phyloP scores from a whole-genome alignment of 2,888 invertebrate genomes.

The Macaria liturata region DNA sequence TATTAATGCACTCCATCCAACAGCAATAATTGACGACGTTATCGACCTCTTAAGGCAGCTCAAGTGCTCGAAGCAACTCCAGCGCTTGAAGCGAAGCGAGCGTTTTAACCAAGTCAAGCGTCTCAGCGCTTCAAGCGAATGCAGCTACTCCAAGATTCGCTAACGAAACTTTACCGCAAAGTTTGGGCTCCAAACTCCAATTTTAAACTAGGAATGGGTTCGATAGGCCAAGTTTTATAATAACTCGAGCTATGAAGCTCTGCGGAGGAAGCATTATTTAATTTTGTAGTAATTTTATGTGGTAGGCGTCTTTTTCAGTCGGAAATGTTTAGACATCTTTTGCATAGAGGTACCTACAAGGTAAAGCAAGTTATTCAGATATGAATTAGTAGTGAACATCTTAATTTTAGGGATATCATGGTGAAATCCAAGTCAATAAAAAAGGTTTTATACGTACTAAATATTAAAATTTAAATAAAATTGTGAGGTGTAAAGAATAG shows the following conservation, averaged over 20 bases:
- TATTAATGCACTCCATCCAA: slow-evolving; percentile 27
- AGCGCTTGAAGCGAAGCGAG: slow-evolving; percentile 29
- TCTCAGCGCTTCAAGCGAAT: slow-evolving; percentile 5
- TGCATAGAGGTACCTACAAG: too few relatives aligned
- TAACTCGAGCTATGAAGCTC: slow-evolving; percentile 46
- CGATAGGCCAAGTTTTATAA: slow-evolving; percentile 60
- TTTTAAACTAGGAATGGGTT: slow-evolving; percentile 68
- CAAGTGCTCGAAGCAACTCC: slow-evolving; percentile 36
- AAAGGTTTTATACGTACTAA: too few relatives aligned
- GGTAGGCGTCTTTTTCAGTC: too few relatives aligned
- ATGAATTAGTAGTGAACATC: too few relatives aligned
- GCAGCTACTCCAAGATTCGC: slow-evolving; percentile 28
- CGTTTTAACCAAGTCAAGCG: neutral
- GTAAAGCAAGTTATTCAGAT: slow-evolving; percentile 11
- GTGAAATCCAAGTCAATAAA: too few relatives aligned
- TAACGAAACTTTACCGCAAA: slow-evolving; percentile 46
- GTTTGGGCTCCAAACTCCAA: slow-evolving; percentile 65
- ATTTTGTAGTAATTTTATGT: slow-evolving; percentile 21
- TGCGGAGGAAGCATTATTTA: slow-evolving; percentile 30
- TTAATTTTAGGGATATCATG: too few relatives aligned
- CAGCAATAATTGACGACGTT: slow-evolving; percentile 73
- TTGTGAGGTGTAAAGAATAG: too few relatives aligned
- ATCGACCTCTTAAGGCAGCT: slow-evolving; percentile 50
- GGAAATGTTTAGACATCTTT: too few relatives aligned
- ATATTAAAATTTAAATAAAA: too few relatives aligned